Conservation (phyloP, 1,140 invertebrate species). For the Tetranychus urticae region DNA sequence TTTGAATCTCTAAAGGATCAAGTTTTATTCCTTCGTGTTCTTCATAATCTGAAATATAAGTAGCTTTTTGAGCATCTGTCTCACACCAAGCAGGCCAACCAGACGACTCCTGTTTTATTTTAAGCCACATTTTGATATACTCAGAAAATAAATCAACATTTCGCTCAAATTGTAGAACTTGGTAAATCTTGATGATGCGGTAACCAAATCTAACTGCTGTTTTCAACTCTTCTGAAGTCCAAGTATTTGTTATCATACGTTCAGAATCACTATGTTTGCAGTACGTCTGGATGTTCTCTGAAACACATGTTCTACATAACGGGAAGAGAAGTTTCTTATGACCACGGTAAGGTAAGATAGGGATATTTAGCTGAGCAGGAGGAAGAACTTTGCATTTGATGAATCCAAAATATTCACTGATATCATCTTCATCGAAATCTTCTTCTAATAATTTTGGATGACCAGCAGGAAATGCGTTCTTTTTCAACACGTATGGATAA, state of each 20-base stretch:
- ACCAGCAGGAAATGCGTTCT: background rate
- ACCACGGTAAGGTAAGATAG: too few species aligned
- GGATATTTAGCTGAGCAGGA: too few species aligned
- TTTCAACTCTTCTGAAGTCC: background rate
- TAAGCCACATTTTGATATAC: background rate
- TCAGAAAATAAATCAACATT: background rate
- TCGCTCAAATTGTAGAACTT: background rate
- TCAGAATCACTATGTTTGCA: background rate
- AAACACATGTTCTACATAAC: too few species aligned
- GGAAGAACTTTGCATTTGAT: too few species aligned
- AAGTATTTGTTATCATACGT: background rate
- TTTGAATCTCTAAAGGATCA: background rate
- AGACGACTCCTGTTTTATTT: background rate
- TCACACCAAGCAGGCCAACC: background rate
- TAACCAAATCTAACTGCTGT: background rate
- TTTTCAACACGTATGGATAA: background rate
- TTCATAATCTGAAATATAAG: background rate
- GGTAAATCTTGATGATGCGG: background rate
- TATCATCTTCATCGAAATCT: background rate
- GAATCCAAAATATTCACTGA: too few species aligned
- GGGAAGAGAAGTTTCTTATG: too few species aligned
- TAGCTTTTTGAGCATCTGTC: background rate
- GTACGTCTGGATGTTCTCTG: too few species aligned
- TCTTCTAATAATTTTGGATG: background rate
- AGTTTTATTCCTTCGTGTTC: background rate